A percentile compares a stretch with the other conserved stretches of the same genome.
Conservation (phyloP, 1,140 invertebrate genomes). For the Drosophila yakuba region DNA sequence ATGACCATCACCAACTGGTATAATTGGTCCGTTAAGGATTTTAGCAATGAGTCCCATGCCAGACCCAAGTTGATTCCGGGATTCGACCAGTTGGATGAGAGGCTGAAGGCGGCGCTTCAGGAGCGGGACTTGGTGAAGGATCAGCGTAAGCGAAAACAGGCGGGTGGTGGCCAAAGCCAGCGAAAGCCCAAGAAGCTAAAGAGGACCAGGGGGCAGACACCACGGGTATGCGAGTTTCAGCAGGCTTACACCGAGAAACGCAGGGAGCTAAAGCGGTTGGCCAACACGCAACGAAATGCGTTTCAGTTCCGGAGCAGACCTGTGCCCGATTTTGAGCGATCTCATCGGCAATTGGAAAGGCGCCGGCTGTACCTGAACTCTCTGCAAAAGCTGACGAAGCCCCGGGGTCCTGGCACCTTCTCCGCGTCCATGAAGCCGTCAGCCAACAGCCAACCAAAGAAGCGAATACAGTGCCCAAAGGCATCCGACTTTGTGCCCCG, state of each 20-base stretch:
- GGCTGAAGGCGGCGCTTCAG: conserved; percentile 18
- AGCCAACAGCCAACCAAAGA: neutral
- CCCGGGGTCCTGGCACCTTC: conserved; percentile 40
- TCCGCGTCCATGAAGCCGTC: conserved; percentile 18
- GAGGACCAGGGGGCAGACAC: neutral
- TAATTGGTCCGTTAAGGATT: conserved; percentile 1
- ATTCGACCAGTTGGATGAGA: conserved; percentile 20
- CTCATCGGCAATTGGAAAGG: conserved; percentile 38
- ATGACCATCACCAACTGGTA: conserved; percentile 42
- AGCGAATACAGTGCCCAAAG: no score
- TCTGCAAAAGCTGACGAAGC: conserved; percentile 16
- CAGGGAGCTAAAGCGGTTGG: neutral
- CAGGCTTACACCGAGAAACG: conserved; percentile 24
- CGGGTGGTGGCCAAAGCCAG: conserved; percentile 34
- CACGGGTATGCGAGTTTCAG: conserved; percentile 18
- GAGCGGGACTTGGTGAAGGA: conserved; percentile 15
- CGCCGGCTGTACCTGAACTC: neutral
- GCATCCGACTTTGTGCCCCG: neutral
- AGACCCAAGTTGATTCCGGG: conserved; percentile 8
- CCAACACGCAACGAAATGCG: neutral
- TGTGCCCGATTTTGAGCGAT: conserved; percentile 48
- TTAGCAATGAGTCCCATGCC: neutral
- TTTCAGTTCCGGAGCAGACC: conserved; percentile 40
- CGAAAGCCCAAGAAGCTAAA: neutral
- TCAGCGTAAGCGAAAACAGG: conserved; percentile 39